Conservation (phyloP, 2,888 invertebrate genomes). For the Pristionchus entomophagus region DNA sequence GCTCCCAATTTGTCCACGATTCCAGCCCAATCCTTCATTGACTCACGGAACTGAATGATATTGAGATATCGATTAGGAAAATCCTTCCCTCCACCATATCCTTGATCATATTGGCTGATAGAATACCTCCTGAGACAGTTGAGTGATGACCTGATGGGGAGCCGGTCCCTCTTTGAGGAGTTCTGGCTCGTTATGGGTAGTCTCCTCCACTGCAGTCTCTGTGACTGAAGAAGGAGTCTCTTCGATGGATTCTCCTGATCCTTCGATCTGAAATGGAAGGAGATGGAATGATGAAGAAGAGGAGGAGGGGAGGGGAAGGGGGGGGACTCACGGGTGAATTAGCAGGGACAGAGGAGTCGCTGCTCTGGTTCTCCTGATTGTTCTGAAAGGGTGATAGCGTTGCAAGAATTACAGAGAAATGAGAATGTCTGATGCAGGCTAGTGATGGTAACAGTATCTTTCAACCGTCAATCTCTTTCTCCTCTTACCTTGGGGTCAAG, state of each 20-base stretch:
- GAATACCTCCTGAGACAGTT: slow-evolving; percentile 38
- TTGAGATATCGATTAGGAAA: no score
- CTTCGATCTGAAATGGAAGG: not conserved
- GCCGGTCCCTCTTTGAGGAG: slow-evolving; percentile 38
- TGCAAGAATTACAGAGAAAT: not conserved
- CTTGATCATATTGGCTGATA: not conserved
- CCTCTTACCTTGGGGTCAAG: not conserved
- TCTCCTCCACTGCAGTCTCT: not conserved
- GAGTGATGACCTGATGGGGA: slow-evolving; percentile 30
- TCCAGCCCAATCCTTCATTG: slow-evolving; percentile 38
- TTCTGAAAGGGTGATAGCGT: not conserved
- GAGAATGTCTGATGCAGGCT: no score
- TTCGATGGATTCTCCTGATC: not conserved
- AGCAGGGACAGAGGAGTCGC: not conserved
- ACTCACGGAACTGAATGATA: slow-evolving; percentile 20
- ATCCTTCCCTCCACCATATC: not conserved
- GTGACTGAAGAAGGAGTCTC: slow-evolving; percentile 11
- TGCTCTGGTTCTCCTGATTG: not conserved
- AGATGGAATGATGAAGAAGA: not conserved
- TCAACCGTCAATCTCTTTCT: no score
- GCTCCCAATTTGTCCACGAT: slow-evolving; percentile 39
- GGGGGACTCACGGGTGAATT: not conserved
- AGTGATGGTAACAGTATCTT: not conserved
- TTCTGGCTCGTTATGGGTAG: slow-evolving; percentile 11
- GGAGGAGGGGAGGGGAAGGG: not conserved